These are phyloP conservation scores for Patella caerulea DNA, from an alignment of 2,888 invertebrate species.

Conservation along the genomic window DNA sequence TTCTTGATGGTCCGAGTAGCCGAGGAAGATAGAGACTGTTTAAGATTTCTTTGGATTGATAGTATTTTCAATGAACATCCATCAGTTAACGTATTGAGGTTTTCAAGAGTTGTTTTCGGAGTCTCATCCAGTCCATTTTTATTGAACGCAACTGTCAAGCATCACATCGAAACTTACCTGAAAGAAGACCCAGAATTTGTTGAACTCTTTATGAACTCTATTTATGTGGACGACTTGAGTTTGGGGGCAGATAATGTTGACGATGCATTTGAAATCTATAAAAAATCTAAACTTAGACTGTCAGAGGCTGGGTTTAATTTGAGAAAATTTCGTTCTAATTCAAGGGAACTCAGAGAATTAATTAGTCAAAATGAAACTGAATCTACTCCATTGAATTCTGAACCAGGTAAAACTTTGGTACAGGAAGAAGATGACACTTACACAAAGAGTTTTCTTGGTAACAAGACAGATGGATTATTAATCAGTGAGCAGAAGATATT, in stretches of 20 bases:
- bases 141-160: background rate
- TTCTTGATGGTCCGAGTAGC: background rate
- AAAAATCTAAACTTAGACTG: background rate
- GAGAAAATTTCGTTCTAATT: background rate
- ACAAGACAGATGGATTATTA: no score
- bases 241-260: background rate
- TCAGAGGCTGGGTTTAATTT: background rate
- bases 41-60: background rate
- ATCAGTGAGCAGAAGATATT: no score
- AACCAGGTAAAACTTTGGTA: no score
- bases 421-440: no score
- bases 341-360: background rate
- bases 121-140: conserved; percentile 8
- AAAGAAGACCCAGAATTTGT: background rate
- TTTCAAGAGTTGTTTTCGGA: background rate
- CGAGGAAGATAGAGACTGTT: background rate
- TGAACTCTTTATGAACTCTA: background rate
- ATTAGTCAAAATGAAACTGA: no score
- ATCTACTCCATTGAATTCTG: no score
- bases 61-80: background rate
- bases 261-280: background rate
- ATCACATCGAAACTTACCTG: background rate
- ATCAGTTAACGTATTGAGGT: background rate
- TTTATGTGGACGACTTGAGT: background rate
- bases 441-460: no score